Base-by-base conservation (phyloP, 2,888 invertebrate genomes). In the Ophion ellenae region DNA sequence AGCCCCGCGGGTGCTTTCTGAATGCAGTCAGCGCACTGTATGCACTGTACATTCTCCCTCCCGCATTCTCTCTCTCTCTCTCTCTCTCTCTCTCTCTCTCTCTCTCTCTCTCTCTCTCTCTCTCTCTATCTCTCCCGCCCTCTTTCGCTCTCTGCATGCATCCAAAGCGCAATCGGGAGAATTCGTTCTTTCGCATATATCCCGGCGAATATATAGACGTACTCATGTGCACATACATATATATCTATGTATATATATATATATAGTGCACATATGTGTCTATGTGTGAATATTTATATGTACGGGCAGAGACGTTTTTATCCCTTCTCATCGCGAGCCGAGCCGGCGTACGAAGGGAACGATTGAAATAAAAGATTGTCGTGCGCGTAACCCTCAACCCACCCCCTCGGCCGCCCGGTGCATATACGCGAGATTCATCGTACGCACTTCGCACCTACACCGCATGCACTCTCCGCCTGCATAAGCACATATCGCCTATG, bases 401-500 rank as follows among this genome's bases (percentile, higher is more conserved):
- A 11, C 47, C 14, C 47, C 14, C 47, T 10, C 14, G 59, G 71
- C 40, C 61, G 20, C 74, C 47, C 73, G 75, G 36, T 47, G 66
- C 45, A 24, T 63, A 17, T 67, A 64, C 7, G 89, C 90, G 90
- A 90, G 90, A 91, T 92, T 91, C 92, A 91, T 91, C 92, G 91
- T 91, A 90, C 89, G 89, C 89, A 91, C 90, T 92, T 92, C 90
- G 90, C 91, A 90, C 92, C 91, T 91, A 89, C 87, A 87, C 61
- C 67, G 57, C 53, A 57, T 71, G 20, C 57, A 45, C 47, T 24
- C 45, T 40, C 14, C 4, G 47, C 47, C 47, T 47, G 47, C 47
- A 14, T 47, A 47, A 14, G 47, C 47, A 47, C 47, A 47, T 47
- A 47, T 47, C 47, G 47, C 47, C 47, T 11, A 47, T 14, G 47